Base-by-base conservation (phyloP, 2,888 invertebrate genomes). In the Athalia cordata region DNA sequence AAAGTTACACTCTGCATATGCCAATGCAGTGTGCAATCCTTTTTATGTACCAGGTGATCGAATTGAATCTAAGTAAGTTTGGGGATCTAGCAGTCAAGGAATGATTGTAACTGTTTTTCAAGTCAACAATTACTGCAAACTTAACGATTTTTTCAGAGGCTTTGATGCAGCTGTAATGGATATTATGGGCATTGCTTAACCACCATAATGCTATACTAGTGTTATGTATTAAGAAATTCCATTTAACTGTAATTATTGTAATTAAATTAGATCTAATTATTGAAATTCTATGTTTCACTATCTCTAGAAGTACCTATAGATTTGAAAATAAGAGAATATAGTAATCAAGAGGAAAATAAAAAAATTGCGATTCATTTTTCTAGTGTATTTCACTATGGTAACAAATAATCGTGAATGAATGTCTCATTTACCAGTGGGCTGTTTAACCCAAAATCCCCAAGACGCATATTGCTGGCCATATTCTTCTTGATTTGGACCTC, bases 11-110 rank as follows among this genome's bases (percentile, higher is more conserved):
- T 94, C 95, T 70, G 94, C 97, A 59, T 99, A 98, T 89, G 96
- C 97, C 1, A 98, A 99, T 89, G 96, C 97, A 81, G 95, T 99
- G 79, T 98, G 97, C 87, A 98, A 99, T 92, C 99, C 99, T 66
- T 99, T 99, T 90, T 98, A 99, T 91, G 93, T 96, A 86, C 98
- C 98, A 50, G 98, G 98, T 49, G 96, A 98, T 86, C 94, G 94
- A 83, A 95, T 99, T 70, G 93, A 93, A 65, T 98, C 98, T 4
- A 94, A 93, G 98, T 98, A 93, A 94, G 93, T 89, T 80, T 68
- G 81, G 64, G 47, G 49, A 52, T 29, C 7, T 61, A 61, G 15
- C 43, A 50, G 50, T 6, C 59, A 9, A 13, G 9, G 45, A 59
- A 47, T 47, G 11, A 45, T 13, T 4, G 15, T 72, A 7, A 15